Evolutionary conservation across 2,888 invertebrate species (phyloP), one percentile per base, ranked within the genome.

Genomic region (Sesia apiformis): DNA sequence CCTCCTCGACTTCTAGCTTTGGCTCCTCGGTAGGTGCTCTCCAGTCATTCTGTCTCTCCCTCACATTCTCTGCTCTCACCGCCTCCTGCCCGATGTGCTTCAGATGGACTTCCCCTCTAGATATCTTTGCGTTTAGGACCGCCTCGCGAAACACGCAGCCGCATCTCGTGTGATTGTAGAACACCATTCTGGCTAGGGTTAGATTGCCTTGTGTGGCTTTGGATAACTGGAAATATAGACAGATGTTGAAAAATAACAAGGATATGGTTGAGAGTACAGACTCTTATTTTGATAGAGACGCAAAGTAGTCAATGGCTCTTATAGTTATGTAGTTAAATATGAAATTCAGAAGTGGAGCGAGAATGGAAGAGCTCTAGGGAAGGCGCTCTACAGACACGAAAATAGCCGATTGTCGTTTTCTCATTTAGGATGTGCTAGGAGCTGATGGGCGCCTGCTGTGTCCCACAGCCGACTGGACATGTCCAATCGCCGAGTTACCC

Each of bases 101-200:
- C 7, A 50, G 4, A 8, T 50, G 39, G 38, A 38, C 50, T 51
- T 69, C 73, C 3, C 63, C 59, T 8, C 66, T 65, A 0, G 64
- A 56, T 3, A 65, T 56, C 38, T 68, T 60, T 4, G 70, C 72
- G 46, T 66, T 74, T 55, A 78, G 76, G 4, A 81, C 61, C 0
- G 78, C 76, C 3, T 74, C 78, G 0, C 78, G 72, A 1, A 81
- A 72, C 4, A 88, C 78, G 66, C 89, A 89, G 1, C 74, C 81
- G 66, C 89, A 89, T 3, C 71, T 63, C 2, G 89, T 88, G 67
- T 89, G 89, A 63, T 88, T 88, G 70, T 73, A 87, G 68, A 89
- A 88, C 57, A 76, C 62, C 74, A 89, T 81, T 3, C 78, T 72
- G 0, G 82, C 79, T 0, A 73, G 66, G 39, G 65, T 74, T 51